These are phyloP conservation scores for Arnoldichthys spilopterus DNA, from an alignment of 2,797 vertebrate genomes.

Conservation along the genomic window DNA sequence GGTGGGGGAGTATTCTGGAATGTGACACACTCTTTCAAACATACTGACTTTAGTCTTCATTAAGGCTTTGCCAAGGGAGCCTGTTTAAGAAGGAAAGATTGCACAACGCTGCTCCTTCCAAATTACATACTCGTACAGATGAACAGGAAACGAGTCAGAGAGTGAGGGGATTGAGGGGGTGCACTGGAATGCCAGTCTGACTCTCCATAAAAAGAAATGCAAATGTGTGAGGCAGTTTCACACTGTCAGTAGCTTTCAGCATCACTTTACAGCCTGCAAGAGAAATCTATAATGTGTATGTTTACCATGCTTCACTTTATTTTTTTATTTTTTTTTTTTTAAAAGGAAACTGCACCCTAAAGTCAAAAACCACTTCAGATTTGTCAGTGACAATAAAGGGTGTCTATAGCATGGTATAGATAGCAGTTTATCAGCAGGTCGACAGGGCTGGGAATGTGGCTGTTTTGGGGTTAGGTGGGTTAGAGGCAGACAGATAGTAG, in stretches of 20 bases:
- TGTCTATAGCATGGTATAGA: constrained; percentile 41
- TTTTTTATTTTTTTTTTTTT: not conserved
- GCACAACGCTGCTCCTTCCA: constrained; percentile 54
- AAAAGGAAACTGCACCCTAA: constrained; percentile 15
- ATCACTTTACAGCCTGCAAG: constrained; percentile 34
- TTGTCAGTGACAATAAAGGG: constrained; percentile 26
- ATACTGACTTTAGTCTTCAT: constrained; percentile 38
- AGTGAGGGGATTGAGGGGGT: constrained; percentile 9
- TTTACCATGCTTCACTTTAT: constrained; percentile 48
- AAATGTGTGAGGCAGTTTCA: constrained; percentile 30
- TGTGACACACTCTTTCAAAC: constrained; percentile 42
- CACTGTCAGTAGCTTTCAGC: constrained; percentile 45
- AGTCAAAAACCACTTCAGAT: constrained; percentile 31
- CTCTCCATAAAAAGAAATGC: constrained; percentile 20
- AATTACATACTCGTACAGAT: constrained; percentile 40
- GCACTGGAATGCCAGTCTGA: constrained; percentile 21
- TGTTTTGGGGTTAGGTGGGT: not conserved
- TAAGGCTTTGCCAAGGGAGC: constrained; percentile 57
- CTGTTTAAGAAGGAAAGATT: constrained; percentile 50
- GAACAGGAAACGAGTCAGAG: constrained; percentile 18
- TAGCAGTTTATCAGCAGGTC: constrained; percentile 50
- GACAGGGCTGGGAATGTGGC: constrained; percentile 29
- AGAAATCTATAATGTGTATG: constrained; percentile 25
- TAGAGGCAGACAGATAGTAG: constrained; percentile 19
- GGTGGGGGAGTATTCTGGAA: constrained; percentile 21